A percentile compares a stretch with the other conserved stretches of the same genome.
phyloP scores from a whole-genome alignment of 1,140 invertebrate genomes.

The Manduca sexta region DNA sequence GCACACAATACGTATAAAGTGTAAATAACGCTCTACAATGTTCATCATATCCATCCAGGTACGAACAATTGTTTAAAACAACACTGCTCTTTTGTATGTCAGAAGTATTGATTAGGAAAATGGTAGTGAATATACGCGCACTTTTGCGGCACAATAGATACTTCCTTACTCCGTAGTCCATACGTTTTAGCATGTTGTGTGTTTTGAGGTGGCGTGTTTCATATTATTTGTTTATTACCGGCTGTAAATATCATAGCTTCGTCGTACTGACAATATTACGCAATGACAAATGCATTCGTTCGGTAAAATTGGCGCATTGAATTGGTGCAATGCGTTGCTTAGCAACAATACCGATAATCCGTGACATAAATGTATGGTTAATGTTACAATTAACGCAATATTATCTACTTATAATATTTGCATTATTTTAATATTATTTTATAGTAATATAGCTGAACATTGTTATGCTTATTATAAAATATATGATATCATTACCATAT shows the following conservation, averaged over 20 bases:
- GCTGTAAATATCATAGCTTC: too few species aligned
- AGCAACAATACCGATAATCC: constrained; percentile 30
- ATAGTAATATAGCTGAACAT: too few species aligned
- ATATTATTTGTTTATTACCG: too few species aligned
- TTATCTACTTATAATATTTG: too few species aligned
- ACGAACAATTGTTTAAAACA: constrained; percentile 13
- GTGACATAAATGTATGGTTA: too few species aligned
- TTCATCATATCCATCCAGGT: constrained; percentile 28
- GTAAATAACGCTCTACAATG: not conserved
- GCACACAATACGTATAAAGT: not conserved
- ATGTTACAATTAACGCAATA: too few species aligned
- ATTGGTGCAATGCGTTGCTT: constrained; percentile 43
- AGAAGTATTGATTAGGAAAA: constrained; percentile 46
- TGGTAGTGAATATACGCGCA: constrained; percentile 18
- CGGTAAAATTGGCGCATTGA: constrained; percentile 33
- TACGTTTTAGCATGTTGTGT: too few species aligned
- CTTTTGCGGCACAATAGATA: not conserved
- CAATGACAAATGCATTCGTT: not conserved
- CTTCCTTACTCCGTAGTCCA: too few species aligned
- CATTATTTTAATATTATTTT: too few species aligned
- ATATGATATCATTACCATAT: too few species aligned
- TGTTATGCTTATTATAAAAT: too few species aligned
- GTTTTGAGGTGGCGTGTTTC: too few species aligned
- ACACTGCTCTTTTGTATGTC: constrained; percentile 18
- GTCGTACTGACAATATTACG: not conserved